phyloP scores from a whole-genome alignment of 2,888 invertebrate species.

The Oligia fasciuncula region DNA sequence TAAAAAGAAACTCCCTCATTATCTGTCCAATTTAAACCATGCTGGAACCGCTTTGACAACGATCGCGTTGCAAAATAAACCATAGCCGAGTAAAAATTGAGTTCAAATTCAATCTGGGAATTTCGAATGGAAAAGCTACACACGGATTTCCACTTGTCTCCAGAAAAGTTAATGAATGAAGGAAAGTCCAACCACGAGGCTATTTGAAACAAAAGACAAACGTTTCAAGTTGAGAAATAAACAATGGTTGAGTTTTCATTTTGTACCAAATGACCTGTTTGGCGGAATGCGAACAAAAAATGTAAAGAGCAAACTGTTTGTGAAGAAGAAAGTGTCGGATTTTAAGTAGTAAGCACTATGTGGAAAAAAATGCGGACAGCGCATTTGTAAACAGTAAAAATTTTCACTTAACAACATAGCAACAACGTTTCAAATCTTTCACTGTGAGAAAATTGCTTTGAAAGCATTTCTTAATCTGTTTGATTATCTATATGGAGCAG shows the following conservation, averaged over 20 bases:
- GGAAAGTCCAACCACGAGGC: constrained; percentile 75
- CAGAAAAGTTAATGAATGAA: constrained; percentile 80
- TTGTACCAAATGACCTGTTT: constrained; percentile 68
- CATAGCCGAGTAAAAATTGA: constrained; percentile 50
- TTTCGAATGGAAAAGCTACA: constrained; percentile 64
- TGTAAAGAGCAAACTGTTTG: constrained; percentile 56
- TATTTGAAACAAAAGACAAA: constrained; percentile 79
- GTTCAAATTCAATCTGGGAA: constrained; percentile 49
- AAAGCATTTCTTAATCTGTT: constrained; percentile 43
- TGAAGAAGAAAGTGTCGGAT: constrained; percentile 62
- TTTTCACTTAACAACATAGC: constrained; percentile 35
- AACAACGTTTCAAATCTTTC: constrained; percentile 44
- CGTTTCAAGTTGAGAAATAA: constrained; percentile 68
- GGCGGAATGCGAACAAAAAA: constrained; percentile 68
- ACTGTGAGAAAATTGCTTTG: constrained; percentile 40
- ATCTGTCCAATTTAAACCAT: constrained; percentile 75
- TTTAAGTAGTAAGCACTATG: constrained; percentile 53
- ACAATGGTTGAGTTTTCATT: constrained; percentile 61
- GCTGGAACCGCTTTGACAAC: constrained; percentile 61
- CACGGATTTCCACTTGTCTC: constrained; percentile 77
- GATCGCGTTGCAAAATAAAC: constrained; percentile 51
- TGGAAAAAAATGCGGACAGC: constrained; percentile 55
- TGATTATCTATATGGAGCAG: constrained; percentile 25
- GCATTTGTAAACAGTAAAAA: constrained; percentile 49
- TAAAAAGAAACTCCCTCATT: constrained; percentile 75